Evolutionary conservation across 1,140 invertebrate species (phyloP).

Genomic region (Triops cancriformis): DNA sequence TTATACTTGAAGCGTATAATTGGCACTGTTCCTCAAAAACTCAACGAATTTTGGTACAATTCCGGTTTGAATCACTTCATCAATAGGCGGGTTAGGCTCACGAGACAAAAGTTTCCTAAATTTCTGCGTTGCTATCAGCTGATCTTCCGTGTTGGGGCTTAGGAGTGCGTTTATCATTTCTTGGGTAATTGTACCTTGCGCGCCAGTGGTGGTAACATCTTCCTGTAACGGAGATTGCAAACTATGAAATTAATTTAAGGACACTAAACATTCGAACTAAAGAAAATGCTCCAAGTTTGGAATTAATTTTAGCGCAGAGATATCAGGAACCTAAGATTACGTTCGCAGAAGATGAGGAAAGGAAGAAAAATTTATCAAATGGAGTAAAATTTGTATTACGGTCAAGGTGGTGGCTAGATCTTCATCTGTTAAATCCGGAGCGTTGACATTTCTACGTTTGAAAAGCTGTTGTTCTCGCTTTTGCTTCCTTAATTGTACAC

Average conservation of each 20-base stretch:
- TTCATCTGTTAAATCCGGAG: constrained; percentile 35
- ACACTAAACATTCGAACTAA: too few species aligned
- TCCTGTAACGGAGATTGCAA: constrained; percentile 25
- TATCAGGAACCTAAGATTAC: too few species aligned
- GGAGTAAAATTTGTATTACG: background rate
- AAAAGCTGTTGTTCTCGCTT: constrained; percentile 88
- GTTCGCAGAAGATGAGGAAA: too few species aligned
- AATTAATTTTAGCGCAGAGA: too few species aligned
- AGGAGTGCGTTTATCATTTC: constrained; percentile 77
- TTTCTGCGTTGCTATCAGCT: constrained; percentile 83
- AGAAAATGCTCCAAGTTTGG: too few species aligned
- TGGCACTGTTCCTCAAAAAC: constrained; percentile 74
- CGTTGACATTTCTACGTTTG: constrained; percentile 79
- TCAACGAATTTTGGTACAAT: constrained; percentile 94
- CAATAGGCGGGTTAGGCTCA: constrained; percentile 96
- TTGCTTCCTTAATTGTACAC: constrained; percentile 88
- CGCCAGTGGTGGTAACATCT: constrained; percentile 45
- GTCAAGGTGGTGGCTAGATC: background rate
- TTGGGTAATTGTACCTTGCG: constrained; percentile 43
- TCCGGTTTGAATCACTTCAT: constrained; percentile 94
- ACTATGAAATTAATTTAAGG: too few species aligned
- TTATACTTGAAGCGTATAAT: constrained; percentile 73
- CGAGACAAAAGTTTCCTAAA: constrained; percentile 88
- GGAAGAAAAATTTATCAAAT: too few species aligned
- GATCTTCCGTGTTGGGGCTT: constrained; percentile 66